These are phyloP conservation scores for Alethe castanea DNA, from an alignment of 2,113 vertebrate species.

Conservation along the genomic window DNA sequence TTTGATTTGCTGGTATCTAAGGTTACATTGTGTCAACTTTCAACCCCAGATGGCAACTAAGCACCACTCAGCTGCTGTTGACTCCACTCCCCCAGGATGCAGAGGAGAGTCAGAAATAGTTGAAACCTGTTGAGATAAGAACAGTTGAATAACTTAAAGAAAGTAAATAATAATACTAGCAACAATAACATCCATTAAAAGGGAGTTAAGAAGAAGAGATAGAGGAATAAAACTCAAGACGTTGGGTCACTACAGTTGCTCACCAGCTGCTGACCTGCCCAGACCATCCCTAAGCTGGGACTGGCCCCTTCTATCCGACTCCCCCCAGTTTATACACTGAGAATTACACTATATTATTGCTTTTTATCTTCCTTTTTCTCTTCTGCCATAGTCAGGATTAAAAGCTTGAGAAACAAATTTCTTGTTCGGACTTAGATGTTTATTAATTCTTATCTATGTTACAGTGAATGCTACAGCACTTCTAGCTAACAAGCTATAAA, in stretches of 20 bases:
- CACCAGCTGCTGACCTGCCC: background rate
- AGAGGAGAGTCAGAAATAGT: background rate
- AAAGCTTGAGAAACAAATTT: no score
- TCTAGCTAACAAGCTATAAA: no score
- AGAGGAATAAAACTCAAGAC: background rate
- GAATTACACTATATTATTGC: fast-evolving
- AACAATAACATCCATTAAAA: background rate
- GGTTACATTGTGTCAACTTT: background rate
- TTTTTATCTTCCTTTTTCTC: no score
- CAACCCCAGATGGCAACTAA: background rate
- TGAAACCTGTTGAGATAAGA: background rate
- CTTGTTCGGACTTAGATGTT: no score
- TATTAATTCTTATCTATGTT: no score
- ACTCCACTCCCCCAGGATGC: background rate
- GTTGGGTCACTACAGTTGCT: background rate
- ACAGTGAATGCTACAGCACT: no score
- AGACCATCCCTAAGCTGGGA: background rate
- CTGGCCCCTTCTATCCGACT: background rate
- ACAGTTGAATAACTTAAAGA: background rate
- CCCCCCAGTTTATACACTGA: background rate
- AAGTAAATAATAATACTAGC: background rate
- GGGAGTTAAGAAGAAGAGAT: background rate
- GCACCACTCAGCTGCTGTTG: fast-evolving
- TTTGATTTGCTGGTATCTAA: background rate
- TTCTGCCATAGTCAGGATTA: no score